phyloP scores from a whole-genome alignment of 2,797 vertebrate genomes.

The Characodon lateralis region DNA sequence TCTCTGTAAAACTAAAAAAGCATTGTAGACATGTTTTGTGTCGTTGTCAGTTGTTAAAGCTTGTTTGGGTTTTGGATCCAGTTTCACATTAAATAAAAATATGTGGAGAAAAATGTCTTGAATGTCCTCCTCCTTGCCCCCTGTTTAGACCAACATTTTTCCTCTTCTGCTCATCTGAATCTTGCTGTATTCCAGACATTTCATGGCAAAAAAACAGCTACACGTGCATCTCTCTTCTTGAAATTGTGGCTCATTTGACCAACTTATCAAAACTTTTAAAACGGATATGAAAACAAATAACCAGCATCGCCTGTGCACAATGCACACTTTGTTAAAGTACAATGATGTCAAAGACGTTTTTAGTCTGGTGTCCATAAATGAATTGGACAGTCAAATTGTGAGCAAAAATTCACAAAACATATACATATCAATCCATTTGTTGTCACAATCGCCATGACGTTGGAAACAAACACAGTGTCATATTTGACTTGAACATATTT shows the following conservation, averaged over 20 bases:
- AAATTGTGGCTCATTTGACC: neutral
- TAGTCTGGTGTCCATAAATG: neutral
- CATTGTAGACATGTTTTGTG: neutral
- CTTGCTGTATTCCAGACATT: neutral
- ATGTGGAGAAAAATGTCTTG: neutral
- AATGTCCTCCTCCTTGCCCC: neutral
- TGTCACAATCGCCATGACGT: neutral
- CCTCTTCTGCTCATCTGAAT: too few relatives aligned
- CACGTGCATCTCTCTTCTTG: neutral
- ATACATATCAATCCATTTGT: neutral
- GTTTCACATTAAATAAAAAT: neutral
- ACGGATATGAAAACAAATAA: neutral
- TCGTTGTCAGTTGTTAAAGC: neutral
- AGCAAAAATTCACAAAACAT: neutral
- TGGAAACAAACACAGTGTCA: neutral
- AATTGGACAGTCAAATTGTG: neutral
- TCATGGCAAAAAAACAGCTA: neutral
- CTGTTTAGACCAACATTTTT: neutral
- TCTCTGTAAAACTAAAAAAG: neutral
- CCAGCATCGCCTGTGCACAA: neutral
- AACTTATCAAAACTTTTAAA: neutral
- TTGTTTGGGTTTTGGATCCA: neutral
- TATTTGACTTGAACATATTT: neutral
- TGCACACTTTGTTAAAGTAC: neutral
- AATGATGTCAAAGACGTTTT: neutral